Conservation (phyloP, 1,140 invertebrate genomes). For the Coelopa frigida region DNA sequence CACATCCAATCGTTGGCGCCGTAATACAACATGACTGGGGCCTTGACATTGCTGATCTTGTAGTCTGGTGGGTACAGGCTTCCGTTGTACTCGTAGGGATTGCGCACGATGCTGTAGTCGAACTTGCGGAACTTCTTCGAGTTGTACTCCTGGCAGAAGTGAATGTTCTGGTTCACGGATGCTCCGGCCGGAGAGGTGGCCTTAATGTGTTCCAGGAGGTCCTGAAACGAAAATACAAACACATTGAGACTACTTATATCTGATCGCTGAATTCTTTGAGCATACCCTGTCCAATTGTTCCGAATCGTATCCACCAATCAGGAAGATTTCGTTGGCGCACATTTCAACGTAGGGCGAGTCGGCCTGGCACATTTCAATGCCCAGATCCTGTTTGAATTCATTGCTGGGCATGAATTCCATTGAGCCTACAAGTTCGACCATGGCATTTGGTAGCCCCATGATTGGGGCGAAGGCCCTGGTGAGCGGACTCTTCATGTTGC, state of each 20-base stretch:
- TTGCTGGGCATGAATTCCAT: constrained; percentile 30
- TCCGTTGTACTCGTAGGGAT: constrained; percentile 44
- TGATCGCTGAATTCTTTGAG: no score
- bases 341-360: constrained; percentile 17
- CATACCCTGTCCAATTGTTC: constrained; percentile 49
- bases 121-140: constrained; percentile 39
- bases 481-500: constrained; percentile 14
- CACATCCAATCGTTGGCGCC: constrained; percentile 55
- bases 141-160: constrained; percentile 45
- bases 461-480: constrained; percentile 6
- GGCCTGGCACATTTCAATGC: constrained; percentile 29
- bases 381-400: constrained; percentile 20
- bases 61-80: constrained; percentile 47
- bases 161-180: constrained; percentile 47
- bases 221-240: constrained; percentile 1
- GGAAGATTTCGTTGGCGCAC: constrained; percentile 26
- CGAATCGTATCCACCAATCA: constrained; percentile 22
- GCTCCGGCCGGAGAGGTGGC: constrained; percentile 44
- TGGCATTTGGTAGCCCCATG: constrained; percentile 17
- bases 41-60: constrained; percentile 50
- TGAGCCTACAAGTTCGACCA: constrained; percentile 18
- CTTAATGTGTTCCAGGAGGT: constrained; percentile 25
- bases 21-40: constrained; percentile 50
- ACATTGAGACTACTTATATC: no score
- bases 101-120: constrained; percentile 44